Evolutionary conservation across 2,113 vertebrate genomes (phyloP).

Genomic region (Brachyhypopomus gauderio): DNA sequence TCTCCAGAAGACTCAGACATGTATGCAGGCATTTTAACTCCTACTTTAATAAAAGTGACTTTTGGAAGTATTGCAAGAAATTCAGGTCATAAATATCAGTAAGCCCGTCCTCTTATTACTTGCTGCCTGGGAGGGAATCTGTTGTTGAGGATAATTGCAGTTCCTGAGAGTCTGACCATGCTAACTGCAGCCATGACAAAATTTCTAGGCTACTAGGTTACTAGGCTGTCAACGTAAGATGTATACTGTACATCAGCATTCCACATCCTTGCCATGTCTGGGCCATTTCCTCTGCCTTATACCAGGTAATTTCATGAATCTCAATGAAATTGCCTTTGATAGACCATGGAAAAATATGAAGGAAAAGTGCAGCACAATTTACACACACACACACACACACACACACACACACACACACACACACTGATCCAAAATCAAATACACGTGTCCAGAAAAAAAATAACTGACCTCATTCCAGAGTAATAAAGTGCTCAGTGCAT

Average conservation of each 20-base stretch:
- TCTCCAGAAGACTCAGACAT: not conserved
- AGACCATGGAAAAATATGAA: not conserved
- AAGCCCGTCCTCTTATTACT: conserved; percentile 32
- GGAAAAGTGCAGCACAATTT: not conserved
- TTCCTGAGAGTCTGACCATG: conserved; percentile 9
- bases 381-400: not conserved
- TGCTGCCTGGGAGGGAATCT: conserved; percentile 29
- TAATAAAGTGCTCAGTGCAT: too few species aligned
- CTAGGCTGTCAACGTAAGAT: conserved; percentile 14
- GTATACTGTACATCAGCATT: conserved; percentile 21
- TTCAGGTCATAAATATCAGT: conserved; percentile 32
- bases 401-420: not conserved
- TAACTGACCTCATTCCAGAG: too few species aligned
- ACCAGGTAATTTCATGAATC: not conserved
- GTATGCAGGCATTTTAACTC: not conserved
- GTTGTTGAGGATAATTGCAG: conserved; percentile 39
- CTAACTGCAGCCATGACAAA: conserved; percentile 8
- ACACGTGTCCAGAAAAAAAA: too few species aligned
- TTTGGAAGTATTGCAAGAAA: not conserved
- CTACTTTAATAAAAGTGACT: not conserved
- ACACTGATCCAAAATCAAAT: not conserved
- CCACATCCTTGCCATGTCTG: not conserved
- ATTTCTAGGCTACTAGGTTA: conserved; percentile 14
- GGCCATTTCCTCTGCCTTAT: not conserved
- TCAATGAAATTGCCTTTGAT: not conserved